Conservation (phyloP, 1,140 invertebrate genomes). For the Parasteatoda tepidariorum region DNA sequence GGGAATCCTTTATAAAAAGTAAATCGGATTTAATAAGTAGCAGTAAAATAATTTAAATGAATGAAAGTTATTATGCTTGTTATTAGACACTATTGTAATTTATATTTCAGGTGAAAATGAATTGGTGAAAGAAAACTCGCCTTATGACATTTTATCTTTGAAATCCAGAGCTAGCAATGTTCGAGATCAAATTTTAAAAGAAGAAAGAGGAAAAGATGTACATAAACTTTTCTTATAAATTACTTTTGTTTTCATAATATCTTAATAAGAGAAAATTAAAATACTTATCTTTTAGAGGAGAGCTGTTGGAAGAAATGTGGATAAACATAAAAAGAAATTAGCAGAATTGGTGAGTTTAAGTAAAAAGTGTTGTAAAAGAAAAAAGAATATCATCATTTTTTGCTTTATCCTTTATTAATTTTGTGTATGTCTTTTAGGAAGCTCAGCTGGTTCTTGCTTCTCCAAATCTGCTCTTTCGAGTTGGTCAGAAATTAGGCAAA, state of each 20-base stretch:
- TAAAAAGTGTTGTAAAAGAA: background rate
- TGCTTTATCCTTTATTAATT: background rate
- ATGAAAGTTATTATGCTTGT: no score
- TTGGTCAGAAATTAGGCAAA: constrained; percentile 75
- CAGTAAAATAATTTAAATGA: no score
- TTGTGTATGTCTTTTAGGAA: constrained; percentile 71
- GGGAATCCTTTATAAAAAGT: background rate
- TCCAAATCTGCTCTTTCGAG: constrained; percentile 85
- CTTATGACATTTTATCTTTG: constrained; percentile 84
- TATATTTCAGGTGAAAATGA: constrained; percentile 38
- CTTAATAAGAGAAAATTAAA: background rate
- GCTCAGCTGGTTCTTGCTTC: constrained; percentile 89
- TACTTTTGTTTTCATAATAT: background rate
- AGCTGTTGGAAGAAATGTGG: constrained; percentile 76
- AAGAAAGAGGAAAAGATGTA: constrained; percentile 74
- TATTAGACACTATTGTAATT: no score
- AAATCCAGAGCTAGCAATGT: constrained; percentile 88
- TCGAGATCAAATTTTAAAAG: constrained; percentile 83
- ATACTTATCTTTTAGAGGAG: constrained; percentile 30
- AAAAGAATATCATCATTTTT: background rate
- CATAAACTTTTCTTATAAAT: background rate
- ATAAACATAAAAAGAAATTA: constrained; percentile 89
- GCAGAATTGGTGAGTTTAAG: constrained; percentile 75
- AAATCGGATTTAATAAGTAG: no score
- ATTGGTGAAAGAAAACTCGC: constrained; percentile 73